These are phyloP conservation scores for Saccopteryx bilineata DNA, from an alignment of 2,113 vertebrate genomes.

Conservation along the genomic window DNA sequence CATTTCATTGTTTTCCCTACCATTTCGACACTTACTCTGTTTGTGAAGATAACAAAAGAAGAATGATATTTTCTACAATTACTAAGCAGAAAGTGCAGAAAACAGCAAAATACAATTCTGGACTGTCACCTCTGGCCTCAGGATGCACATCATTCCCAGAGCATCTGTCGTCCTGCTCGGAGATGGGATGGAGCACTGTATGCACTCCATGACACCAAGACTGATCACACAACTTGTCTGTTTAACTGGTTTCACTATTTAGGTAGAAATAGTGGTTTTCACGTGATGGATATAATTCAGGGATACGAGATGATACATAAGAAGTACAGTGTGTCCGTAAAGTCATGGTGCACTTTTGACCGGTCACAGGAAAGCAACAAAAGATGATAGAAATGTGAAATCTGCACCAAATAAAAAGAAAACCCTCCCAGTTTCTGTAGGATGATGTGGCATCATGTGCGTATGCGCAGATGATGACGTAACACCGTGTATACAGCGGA, in stretches of 20 bases:
- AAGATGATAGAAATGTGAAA: no score
- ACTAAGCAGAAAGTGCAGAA: neutral
- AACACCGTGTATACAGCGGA: no score
- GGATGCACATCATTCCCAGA: neutral
- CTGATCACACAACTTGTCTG: neutral
- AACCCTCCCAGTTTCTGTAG: no score
- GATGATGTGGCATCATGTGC: no score
- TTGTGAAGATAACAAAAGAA: conserved; percentile 4
- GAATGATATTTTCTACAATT: neutral
- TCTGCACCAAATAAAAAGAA: no score
- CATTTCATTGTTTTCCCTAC: conserved; percentile 55
- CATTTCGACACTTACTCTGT: neutral
- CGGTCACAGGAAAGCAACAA: no score
- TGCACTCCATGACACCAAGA: neutral
- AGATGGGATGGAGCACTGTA: neutral
- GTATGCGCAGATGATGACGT: no score
- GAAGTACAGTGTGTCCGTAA: neutral
- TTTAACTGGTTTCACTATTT: neutral
- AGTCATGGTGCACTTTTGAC: no score
- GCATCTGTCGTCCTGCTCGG: neutral
- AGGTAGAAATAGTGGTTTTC: neutral
- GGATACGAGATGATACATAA: neutral
- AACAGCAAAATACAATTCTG: neutral
- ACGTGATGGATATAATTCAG: neutral
- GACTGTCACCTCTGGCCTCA: neutral